Conservation (phyloP, 2,888 invertebrate species). For the Aphelenchoides bicaudatus region DNA sequence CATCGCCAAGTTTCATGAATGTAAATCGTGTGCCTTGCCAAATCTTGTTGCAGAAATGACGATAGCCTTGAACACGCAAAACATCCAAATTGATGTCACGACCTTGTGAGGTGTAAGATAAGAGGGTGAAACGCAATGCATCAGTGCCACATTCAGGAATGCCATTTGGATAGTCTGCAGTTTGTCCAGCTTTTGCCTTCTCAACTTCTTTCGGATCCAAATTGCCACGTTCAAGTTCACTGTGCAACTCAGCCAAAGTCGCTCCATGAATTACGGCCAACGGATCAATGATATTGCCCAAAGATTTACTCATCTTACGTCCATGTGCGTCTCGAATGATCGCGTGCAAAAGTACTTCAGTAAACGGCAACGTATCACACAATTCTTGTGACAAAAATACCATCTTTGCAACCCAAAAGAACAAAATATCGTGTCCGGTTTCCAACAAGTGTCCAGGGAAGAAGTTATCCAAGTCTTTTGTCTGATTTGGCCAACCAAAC, state of each 20-base stretch:
- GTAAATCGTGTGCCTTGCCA: slow-evolving; percentile 98
- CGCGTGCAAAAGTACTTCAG: slow-evolving; percentile 75
- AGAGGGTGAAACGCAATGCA: slow-evolving; percentile 83
- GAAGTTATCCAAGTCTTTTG: slow-evolving; percentile 67
- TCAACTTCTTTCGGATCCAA: slow-evolving; percentile 79
- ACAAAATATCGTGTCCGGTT: slow-evolving; percentile 82
- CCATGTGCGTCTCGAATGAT: slow-evolving; percentile 97
- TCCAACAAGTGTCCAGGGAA: slow-evolving; percentile 89
- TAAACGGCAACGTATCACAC: slow-evolving; percentile 82
- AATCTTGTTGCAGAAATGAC: slow-evolving; percentile 65
- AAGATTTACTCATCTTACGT: slow-evolving; percentile 95
- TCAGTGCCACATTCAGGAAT: slow-evolving; percentile 70
- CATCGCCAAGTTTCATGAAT: slow-evolving; percentile 63
- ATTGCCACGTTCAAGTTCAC: slow-evolving; percentile 74
- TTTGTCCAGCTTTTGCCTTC: slow-evolving; percentile 69
- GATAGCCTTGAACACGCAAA: slow-evolving; percentile 72
- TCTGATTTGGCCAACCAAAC: slow-evolving; percentile 87
- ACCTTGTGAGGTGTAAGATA: slow-evolving; percentile 80
- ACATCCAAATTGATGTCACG: slow-evolving; percentile 96
- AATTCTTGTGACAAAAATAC: slow-evolving; percentile 90
- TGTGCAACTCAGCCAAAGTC: slow-evolving; percentile 73
- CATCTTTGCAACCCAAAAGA: slow-evolving; percentile 99
- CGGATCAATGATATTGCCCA: slow-evolving; percentile 96
- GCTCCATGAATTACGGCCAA: slow-evolving; percentile 88
- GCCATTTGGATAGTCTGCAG: slow-evolving; percentile 60